Conservation (phyloP, 2,113 vertebrate genomes). For the Prietella phreatophila region DNA sequence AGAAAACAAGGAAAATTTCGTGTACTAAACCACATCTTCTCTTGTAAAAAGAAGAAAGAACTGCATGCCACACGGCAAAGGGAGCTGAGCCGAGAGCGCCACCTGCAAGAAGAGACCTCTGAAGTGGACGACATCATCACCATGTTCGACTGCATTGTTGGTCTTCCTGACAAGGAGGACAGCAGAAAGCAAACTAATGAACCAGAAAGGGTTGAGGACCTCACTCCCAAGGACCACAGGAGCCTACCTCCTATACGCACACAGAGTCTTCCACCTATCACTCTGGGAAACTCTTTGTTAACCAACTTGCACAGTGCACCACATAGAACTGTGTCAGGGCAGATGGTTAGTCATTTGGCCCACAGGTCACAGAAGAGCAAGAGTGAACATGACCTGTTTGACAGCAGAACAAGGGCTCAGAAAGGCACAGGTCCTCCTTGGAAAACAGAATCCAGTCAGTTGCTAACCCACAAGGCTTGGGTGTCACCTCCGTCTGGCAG, state of each 20-base stretch:
- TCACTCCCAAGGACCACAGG: conserved; percentile 60
- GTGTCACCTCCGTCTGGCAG: conserved; percentile 69
- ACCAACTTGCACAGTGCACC: conserved; percentile 59
- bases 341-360: conserved; percentile 59
- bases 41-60: conserved; percentile 79
- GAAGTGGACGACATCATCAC: conserved; percentile 86
- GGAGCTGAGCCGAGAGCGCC: conserved; percentile 61
- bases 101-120: conserved; percentile 69
- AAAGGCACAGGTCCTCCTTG: conserved; percentile 64
- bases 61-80: conserved; percentile 63
- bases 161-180: conserved; percentile 68
- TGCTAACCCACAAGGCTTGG: conserved; percentile 70
- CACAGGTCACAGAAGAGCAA: conserved; percentile 76
- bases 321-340: conserved; percentile 56
- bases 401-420: conserved; percentile 66
- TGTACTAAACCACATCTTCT: conserved; percentile 81
- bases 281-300: conserved; percentile 68
- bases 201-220: conserved; percentile 71
- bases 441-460: conserved; percentile 67
- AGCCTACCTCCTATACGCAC: conserved; percentile 75
- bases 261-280: conserved; percentile 81
- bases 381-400: conserved; percentile 78
- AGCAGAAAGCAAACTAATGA: conserved; percentile 67
- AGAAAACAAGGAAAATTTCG: conserved; percentile 80
- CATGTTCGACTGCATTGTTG: conserved; percentile 78